phyloP scores from a whole-genome alignment of 1,140 invertebrate species.

The Drosophila elegans region DNA sequence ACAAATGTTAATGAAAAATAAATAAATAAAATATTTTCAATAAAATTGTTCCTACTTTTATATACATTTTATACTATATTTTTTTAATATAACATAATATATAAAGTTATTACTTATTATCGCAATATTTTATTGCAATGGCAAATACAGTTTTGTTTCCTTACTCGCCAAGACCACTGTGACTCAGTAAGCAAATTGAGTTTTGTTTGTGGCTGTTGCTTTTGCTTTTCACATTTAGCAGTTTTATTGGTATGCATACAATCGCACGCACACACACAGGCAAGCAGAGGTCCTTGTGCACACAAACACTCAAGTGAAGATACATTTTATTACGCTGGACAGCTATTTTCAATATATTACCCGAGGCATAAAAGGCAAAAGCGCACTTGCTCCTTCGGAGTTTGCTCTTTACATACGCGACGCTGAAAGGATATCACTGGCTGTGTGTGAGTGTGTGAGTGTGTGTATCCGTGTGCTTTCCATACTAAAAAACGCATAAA shows the following conservation, averaged over 20 bases:
- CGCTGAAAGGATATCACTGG: slow-evolving; percentile 66
- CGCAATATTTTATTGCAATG: background rate
- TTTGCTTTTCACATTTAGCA: slow-evolving; percentile 70
- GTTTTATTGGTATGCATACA: slow-evolving; percentile 79
- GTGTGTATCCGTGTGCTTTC: slow-evolving; percentile 56
- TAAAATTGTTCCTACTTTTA: too few relatives aligned
- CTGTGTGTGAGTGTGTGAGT: slow-evolving; percentile 22
- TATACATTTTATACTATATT: too few relatives aligned
- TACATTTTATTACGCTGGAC: slow-evolving; percentile 79
- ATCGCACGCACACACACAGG: slow-evolving; percentile 20
- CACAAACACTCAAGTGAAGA: slow-evolving; percentile 28
- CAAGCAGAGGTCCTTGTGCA: slow-evolving; percentile 9
- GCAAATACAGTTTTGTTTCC: background rate
- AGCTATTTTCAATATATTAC: slow-evolving; percentile 83
- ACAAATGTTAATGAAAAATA: too few relatives aligned
- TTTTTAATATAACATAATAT: too few relatives aligned
- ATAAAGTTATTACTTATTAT: too few relatives aligned
- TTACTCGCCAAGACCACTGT: slow-evolving; percentile 30
- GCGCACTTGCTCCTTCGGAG: slow-evolving; percentile 48
- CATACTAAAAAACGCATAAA: slow-evolving; percentile 83
- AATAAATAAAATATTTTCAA: too few relatives aligned
- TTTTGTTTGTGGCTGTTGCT: slow-evolving; percentile 58
- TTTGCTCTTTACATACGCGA: slow-evolving; percentile 64
- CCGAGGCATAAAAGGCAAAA: slow-evolving; percentile 71
- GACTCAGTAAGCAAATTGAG: slow-evolving; percentile 70